Percentiles rank a stretch among this genome's conserved stretches.
phyloP scores from a whole-genome alignment of 2,113 vertebrate species.

The Pomatorhinus ruficollis region DNA sequence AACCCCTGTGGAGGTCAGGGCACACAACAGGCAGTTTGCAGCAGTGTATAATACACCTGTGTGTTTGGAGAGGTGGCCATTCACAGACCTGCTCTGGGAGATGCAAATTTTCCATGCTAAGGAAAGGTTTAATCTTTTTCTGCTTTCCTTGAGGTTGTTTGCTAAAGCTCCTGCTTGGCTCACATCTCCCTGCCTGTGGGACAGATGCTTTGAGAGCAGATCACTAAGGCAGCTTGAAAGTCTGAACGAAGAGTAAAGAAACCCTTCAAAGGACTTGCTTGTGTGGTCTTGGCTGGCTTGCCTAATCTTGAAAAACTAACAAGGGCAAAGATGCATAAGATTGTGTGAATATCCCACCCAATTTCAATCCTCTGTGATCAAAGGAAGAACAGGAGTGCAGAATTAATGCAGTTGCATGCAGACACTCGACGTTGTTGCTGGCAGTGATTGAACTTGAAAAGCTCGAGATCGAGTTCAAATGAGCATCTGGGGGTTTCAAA shows the following conservation, averaged over 20 bases:
- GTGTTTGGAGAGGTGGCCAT: background rate
- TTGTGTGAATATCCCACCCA: background rate
- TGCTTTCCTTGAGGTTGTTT: background rate
- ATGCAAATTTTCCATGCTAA: background rate
- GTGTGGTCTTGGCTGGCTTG: conserved; percentile 2
- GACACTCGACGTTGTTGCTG: background rate
- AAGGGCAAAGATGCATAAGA: conserved; percentile 12
- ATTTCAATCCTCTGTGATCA: background rate
- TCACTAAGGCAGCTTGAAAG: background rate
- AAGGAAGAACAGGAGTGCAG: conserved; percentile 1
- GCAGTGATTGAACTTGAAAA: conserved; percentile 32
- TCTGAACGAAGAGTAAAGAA: background rate
- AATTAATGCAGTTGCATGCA: conserved; percentile 12
- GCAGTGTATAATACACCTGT: rapidly evolving
- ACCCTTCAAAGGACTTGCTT: conserved; percentile 14
- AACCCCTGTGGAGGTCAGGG: background rate
- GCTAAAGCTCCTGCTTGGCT: background rate
- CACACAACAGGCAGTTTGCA: background rate
- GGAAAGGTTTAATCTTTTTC: background rate
- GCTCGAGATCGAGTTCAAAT: conserved; percentile 35
- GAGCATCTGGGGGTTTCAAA: conserved; percentile 37
- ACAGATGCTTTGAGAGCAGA: conserved; percentile 2
- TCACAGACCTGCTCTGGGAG: background rate
- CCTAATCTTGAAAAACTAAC: conserved; percentile 22
- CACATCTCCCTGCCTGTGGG: background rate